phyloP scores from a whole-genome alignment of 2,113 vertebrate genomes.

The Neotoma lepida region DNA sequence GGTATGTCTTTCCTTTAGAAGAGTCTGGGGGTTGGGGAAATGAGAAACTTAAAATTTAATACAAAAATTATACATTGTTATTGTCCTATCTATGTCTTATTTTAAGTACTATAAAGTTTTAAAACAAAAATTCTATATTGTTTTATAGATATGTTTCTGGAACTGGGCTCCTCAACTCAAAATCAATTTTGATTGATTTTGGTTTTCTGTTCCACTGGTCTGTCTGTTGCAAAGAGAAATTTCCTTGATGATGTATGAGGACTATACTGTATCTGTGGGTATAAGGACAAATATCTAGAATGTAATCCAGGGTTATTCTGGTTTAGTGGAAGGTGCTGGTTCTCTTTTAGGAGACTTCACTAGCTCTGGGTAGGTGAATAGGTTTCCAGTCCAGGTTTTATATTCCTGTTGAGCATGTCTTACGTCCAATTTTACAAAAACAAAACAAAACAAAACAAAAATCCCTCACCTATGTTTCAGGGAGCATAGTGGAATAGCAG shows the following conservation, averaged over 20 bases:
- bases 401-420: not conserved
- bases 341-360: not conserved
- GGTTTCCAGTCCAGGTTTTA: not conserved
- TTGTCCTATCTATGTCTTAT: not conserved
- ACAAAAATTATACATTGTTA: not conserved
- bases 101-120: not conserved
- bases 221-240: not conserved
- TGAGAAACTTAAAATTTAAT: not conserved
- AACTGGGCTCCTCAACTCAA: not conserved
- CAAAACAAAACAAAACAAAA: not conserved
- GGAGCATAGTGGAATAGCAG: not conserved
- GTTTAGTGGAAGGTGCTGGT: not conserved
- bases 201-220: not conserved
- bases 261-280: not conserved
- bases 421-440: not conserved
- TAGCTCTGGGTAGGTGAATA: not conserved
- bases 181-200: not conserved
- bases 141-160: not conserved
- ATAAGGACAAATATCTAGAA: not conserved
- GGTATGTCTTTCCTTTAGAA: not conserved
- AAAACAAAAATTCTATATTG: not conserved
- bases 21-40: not conserved
- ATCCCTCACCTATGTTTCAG: not conserved
- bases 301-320: not conserved
- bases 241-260: not conserved